Conservation (phyloP, 2,113 vertebrate genomes). For the Pycnonotus jocosus region DNA sequence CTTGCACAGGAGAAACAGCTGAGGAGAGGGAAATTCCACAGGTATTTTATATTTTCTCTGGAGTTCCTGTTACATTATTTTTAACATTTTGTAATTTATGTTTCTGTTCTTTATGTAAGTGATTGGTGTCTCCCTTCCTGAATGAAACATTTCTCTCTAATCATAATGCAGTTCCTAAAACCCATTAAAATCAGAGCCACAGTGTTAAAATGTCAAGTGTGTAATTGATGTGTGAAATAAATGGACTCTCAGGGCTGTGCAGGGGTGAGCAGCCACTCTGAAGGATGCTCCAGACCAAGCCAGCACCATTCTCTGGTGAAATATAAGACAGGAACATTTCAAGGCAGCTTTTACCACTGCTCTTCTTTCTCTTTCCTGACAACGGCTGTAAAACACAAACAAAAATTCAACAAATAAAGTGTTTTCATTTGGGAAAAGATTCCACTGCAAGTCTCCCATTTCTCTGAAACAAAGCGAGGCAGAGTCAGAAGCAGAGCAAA, state of each 20-base stretch:
- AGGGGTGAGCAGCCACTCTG: constrained; percentile 7
- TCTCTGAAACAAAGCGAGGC: neutral
- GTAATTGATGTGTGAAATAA: constrained; percentile 50
- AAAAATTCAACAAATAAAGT: neutral
- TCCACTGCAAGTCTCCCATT: neutral
- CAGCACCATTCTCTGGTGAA: neutral
- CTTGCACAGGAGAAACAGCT: neutral
- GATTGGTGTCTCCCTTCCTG: constrained; percentile 8
- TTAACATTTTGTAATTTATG: neutral
- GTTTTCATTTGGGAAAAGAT: neutral
- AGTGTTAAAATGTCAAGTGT: constrained; percentile 54
- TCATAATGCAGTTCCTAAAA: constrained; percentile 40
- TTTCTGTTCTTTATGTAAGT: constrained; percentile 29
- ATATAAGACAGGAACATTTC: neutral
- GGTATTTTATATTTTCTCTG: neutral
- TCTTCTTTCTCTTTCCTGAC: neutral
- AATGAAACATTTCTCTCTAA: constrained; percentile 26
- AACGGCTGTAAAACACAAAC: neutral
- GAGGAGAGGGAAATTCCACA: neutral
- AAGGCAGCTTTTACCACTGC: neutral
- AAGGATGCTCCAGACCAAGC: neutral
- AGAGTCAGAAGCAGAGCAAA: neutral
- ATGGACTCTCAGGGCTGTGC: constrained; percentile 17
- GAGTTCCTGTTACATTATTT: neutral
- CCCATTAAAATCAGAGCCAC: constrained; percentile 55